A percentile compares a stretch with the other conserved stretches of the same genome.
phyloP scores from a whole-genome alignment of 2,888 invertebrate genomes.

The Ochropleura plecta region DNA sequence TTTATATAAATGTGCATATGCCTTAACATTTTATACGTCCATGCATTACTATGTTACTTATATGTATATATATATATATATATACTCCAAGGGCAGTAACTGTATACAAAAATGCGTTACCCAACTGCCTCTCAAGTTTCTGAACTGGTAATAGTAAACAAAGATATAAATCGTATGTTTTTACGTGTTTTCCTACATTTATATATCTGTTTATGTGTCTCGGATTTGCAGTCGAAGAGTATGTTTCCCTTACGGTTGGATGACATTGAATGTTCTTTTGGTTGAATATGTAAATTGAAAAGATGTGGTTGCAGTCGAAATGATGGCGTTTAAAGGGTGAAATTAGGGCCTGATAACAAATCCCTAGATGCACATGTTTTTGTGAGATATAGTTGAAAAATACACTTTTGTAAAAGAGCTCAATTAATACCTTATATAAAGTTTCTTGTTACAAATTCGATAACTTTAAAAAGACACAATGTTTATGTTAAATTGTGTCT shows the following conservation, averaged over 20 bases:
- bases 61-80: neutral
- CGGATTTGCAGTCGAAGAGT: neutral
- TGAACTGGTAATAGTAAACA: constrained; percentile 53
- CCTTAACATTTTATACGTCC: constrained; percentile 4
- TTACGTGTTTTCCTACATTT: constrained; percentile 45
- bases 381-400: neutral
- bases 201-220: constrained; percentile 29
- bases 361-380: neutral
- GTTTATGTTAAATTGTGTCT: neutral
- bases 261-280: constrained; percentile 7
- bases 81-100: neutral
- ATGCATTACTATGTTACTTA: constrained; percentile 3
- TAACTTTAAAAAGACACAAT: neutral
- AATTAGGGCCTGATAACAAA: neutral
- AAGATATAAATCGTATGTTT: constrained; percentile 56
- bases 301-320: neutral
- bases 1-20: neutral
- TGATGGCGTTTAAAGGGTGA: neutral
- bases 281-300: neutral
- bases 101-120: constrained; percentile 6
- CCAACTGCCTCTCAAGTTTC: constrained; percentile 27
- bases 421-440: neutral
- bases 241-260: constrained; percentile 7
- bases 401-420: neutral
- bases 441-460: neutral